Evolutionary conservation across 2,797 vertebrate species (phyloP).

Genomic region (Pangasius sanitwongsei): DNA sequence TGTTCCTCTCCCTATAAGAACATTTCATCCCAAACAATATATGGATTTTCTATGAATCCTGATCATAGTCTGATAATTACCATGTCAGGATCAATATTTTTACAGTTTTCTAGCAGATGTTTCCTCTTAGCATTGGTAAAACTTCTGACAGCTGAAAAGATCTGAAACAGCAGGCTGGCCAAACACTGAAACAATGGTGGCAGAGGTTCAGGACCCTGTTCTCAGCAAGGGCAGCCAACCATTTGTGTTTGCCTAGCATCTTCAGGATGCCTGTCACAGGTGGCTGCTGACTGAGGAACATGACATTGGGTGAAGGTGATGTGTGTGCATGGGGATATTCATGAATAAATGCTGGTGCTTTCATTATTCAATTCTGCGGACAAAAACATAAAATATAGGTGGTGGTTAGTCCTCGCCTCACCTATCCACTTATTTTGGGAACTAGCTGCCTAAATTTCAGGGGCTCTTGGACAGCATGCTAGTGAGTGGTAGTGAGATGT

Average conservation of each 20-base stretch:
- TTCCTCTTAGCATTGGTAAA: not conserved
- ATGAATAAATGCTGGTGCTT: not conserved
- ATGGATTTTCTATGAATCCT: not conserved
- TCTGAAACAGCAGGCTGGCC: not conserved
- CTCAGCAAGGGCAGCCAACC: not conserved
- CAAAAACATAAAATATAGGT: not conserved
- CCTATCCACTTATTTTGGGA: not conserved
- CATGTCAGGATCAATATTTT: not conserved
- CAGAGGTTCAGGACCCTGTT: not conserved
- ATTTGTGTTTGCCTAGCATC: not conserved
- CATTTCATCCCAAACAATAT: not conserved
- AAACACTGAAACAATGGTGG: not conserved
- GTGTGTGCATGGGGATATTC: not conserved
- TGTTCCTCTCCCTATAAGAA: not conserved
- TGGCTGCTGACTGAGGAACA: not conserved
- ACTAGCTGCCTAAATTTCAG: not conserved
- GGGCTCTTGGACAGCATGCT: not conserved
- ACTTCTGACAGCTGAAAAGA: not conserved
- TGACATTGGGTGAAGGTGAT: not conserved
- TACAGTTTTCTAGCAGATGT: not conserved
- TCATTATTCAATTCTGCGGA: not conserved
- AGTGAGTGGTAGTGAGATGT: not conserved
- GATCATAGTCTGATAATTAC: not conserved
- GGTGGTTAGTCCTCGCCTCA: not conserved
- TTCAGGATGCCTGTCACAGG: not conserved